A percentile compares a stretch with the other conserved stretches of the same genome.
phyloP scores from a whole-genome alignment of 2,797 vertebrate species.

The Mycteria americana region DNA sequence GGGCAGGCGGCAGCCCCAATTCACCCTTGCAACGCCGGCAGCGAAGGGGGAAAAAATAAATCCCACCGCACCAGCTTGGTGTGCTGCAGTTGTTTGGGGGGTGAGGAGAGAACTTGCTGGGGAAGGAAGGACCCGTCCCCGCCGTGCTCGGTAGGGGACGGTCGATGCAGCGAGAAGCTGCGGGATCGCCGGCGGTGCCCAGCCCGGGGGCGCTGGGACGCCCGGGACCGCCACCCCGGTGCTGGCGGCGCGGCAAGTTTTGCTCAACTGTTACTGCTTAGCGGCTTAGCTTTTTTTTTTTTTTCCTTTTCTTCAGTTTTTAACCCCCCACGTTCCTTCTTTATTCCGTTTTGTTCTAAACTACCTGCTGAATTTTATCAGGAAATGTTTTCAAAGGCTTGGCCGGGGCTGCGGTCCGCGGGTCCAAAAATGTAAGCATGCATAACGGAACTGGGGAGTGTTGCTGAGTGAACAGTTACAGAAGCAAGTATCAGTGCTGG shows the following conservation, averaged over 20 bases:
- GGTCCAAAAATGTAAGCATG: neutral
- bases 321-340: neutral
- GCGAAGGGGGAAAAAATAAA: neutral
- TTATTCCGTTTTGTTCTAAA: neutral
- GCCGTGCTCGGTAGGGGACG: neutral
- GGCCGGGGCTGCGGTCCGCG: neutral
- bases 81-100: neutral
- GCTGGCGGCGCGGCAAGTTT: neutral
- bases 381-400: neutral
- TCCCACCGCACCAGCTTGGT: neutral
- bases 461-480: neutral
- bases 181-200: neutral
- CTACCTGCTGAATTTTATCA: constrained; percentile 21
- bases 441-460: neutral
- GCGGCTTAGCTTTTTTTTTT: neutral
- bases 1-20: neutral
- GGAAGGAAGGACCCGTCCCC: neutral
- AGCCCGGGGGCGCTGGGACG: neutral
- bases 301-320: neutral
- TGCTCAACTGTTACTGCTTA: neutral
- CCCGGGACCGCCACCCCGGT: neutral
- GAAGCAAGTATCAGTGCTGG: constrained; percentile 31
- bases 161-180: neutral
- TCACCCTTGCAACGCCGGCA: neutral
- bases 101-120: neutral